phyloP scores from a whole-genome alignment of 2,888 invertebrate genomes.

The Cylloceria caligata region DNA sequence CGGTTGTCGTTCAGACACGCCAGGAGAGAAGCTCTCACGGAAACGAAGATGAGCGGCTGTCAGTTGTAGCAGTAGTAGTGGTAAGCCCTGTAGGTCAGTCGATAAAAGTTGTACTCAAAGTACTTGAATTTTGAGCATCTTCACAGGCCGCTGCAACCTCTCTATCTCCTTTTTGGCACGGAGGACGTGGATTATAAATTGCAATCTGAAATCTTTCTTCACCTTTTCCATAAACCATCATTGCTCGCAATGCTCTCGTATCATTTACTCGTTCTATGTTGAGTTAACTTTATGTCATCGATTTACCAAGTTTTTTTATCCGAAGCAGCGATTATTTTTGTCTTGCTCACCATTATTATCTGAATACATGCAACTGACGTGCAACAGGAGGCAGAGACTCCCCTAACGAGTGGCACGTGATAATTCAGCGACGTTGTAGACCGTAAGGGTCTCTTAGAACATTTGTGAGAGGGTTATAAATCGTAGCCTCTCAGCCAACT shows the following conservation, averaged over 20 bases:
- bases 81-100: conserved; percentile 20
- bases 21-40: background rate
- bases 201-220: background rate
- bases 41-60: conserved; percentile 20
- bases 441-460: no score
- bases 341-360: background rate
- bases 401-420: conserved; percentile 37
- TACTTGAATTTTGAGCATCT: no score
- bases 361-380: no score
- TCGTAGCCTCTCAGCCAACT: conserved; percentile 15
- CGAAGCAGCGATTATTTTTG: background rate
- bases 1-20: conserved; percentile 38
- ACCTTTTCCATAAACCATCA: no score
- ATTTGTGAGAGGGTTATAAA: conserved; percentile 38
- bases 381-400: background rate
- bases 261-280: background rate
- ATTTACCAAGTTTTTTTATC: background rate
- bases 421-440: conserved; percentile 33
- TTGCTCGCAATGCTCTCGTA: no score
- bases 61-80: conserved; percentile 25
- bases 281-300: conserved; percentile 4
- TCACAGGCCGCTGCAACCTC: background rate
- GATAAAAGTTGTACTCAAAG: conserved; percentile 51
- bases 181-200: background rate
- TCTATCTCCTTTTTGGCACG: no score